Percentiles rank a stretch among this genome's conserved stretches.
phyloP scores from a whole-genome alignment of 2,888 invertebrate species.

The Uropetala carovei region DNA sequence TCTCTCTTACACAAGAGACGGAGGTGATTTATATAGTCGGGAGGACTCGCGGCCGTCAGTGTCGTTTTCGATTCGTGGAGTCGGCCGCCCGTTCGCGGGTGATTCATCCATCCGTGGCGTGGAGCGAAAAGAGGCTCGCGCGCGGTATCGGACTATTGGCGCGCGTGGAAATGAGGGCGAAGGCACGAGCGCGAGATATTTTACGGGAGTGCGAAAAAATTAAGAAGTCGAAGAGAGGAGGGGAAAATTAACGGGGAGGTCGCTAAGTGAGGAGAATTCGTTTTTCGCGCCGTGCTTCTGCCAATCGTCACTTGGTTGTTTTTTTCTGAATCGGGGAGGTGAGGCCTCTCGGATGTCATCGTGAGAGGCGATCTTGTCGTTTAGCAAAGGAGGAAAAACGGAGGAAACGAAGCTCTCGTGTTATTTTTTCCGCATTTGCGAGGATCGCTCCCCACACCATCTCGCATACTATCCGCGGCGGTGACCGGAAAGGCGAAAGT shows the following conservation, averaged over 20 bases:
- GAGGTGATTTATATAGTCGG: neutral
- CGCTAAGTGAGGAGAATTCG: neutral
- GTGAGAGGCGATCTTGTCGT: no score
- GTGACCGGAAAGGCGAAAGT: no score
- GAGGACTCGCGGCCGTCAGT: neutral
- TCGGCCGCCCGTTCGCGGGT: slow-evolving; percentile 9
- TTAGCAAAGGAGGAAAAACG: neutral
- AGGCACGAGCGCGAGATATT: no score
- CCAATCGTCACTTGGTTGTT: neutral
- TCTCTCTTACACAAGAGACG: no score
- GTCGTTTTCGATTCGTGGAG: neutral
- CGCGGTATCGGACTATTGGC: neutral
- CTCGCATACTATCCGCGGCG: no score
- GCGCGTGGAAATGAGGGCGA: no score
- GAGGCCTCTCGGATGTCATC: no score
- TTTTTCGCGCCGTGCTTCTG: neutral
- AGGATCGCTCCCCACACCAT: neutral
- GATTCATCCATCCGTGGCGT: neutral
- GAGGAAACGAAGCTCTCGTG: neutral
- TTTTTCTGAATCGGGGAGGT: no score
- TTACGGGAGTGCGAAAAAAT: neutral
- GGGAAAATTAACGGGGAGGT: neutral
- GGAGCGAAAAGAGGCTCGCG: neutral
- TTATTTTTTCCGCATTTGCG: neutral
- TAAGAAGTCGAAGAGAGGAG: neutral